A percentile compares a stretch with the other conserved stretches of the same genome.
Evolutionary conservation across 2,113 vertebrate genomes (phyloP).

Genomic region (Prionailurus viverrinus): DNA sequence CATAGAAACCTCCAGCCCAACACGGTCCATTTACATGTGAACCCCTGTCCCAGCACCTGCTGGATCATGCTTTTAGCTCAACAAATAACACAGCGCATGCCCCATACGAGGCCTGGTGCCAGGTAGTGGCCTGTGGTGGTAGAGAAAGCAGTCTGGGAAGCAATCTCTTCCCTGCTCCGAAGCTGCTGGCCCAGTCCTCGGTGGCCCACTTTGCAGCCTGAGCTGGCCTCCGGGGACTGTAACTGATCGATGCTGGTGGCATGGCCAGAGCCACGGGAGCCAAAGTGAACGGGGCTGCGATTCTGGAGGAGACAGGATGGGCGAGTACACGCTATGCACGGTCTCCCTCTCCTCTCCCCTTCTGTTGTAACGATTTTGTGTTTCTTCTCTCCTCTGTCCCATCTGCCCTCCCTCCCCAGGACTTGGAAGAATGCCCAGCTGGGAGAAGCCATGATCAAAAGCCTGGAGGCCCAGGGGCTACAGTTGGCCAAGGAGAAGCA

Average conservation of each 20-base stretch:
- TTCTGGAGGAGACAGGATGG: background rate
- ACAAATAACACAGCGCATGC: background rate
- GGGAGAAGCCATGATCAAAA: conserved; percentile 99
- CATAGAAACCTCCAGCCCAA: background rate
- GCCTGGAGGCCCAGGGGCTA: conserved; percentile 97
- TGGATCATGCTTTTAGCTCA: background rate
- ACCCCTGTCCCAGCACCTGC: background rate
- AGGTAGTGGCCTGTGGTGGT: background rate
- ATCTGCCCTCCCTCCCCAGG: conserved; percentile 85
- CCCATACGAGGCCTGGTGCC: background rate
- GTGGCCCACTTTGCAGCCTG: conserved; percentile 56
- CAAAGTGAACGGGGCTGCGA: background rate
- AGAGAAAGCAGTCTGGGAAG: background rate
- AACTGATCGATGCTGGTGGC: background rate
- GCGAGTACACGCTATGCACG: accelerated
- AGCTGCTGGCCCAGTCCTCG: background rate
- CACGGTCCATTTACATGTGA: background rate
- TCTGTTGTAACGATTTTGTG: conserved; percentile 12
- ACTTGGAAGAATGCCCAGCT: conserved; percentile 98
- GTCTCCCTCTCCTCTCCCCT: background rate
- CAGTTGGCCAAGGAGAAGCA: conserved; percentile 99
- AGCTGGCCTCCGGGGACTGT: conserved; percentile 6
- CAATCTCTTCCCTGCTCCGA: background rate
- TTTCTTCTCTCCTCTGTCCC: conserved; percentile 56
- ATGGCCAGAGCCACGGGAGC: background rate